Evolutionary conservation across 2,797 vertebrate species (phyloP).

Genomic region (Myiotriccus ornatus): DNA sequence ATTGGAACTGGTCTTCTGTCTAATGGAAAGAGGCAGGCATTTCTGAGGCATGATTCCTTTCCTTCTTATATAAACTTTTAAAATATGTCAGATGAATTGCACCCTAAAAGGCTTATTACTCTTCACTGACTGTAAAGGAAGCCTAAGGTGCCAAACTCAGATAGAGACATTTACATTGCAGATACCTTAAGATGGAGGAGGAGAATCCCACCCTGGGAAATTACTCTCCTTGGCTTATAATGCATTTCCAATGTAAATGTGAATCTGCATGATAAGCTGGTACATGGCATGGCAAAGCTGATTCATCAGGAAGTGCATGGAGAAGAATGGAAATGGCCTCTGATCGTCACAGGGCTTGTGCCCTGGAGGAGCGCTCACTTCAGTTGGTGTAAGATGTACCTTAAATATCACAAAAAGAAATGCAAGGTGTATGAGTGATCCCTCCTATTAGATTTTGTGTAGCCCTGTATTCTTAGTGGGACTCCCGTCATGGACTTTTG

Average conservation of each 20-base stretch:
- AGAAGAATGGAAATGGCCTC: neutral
- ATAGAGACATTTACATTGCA: constrained; percentile 15
- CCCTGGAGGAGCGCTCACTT: neutral
- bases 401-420: neutral
- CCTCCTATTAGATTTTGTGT: neutral
- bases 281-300: neutral
- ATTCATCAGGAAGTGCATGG: neutral
- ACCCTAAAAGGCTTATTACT: constrained; percentile 1
- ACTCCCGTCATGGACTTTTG: neutral
- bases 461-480: neutral
- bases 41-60: neutral
- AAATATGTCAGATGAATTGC: neutral
- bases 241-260: neutral
- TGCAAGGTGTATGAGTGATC: neutral
- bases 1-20: neutral
- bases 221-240: neutral
- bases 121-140: neutral
- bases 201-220: constrained; percentile 14
- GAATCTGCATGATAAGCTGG: neutral
- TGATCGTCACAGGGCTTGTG: neutral
- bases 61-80: neutral
- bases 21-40: neutral
- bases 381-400: neutral
- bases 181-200: neutral
- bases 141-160: constrained; percentile 25